These are phyloP conservation scores for Muscidifurax raptorellus DNA, from an alignment of 1,140 invertebrate species.

Conservation along the genomic window DNA sequence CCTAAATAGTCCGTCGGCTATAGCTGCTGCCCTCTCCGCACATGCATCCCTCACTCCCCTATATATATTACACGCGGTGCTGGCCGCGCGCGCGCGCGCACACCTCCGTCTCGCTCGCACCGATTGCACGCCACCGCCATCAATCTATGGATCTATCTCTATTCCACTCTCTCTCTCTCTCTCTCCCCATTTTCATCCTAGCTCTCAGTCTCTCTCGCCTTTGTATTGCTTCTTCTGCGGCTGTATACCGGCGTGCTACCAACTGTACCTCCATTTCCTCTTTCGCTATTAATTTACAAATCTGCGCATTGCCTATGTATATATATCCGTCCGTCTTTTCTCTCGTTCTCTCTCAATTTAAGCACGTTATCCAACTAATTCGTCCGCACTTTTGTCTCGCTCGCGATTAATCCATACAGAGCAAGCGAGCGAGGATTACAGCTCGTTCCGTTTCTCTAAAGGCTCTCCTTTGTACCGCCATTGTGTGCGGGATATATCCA, in stretches of 20 bases:
- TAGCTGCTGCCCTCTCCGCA: background rate
- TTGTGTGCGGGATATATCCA: background rate
- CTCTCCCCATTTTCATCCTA: background rate
- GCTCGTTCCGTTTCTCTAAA: background rate
- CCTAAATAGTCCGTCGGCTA: conserved; percentile 46
- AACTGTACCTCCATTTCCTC: background rate
- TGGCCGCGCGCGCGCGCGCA: too few species aligned
- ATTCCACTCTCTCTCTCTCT: conserved; percentile 14
- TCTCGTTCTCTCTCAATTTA: background rate
- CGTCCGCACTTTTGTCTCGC: background rate
- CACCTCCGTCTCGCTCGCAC: background rate
- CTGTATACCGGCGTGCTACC: background rate
- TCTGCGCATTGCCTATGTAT: background rate
- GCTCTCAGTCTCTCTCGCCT: background rate
- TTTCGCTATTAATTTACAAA: conserved; percentile 32
- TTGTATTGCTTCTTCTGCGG: conserved; percentile 28
- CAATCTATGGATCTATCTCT: conserved; percentile 35
- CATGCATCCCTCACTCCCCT: conserved; percentile 6
- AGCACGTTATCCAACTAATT: background rate
- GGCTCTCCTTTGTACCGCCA: background rate
- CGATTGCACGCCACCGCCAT: background rate
- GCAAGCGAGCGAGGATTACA: too few species aligned
- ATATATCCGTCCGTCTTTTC: background rate
- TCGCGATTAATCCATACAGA: background rate
- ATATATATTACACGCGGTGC: conserved; percentile 19